These are phyloP conservation scores for Hyperopisus bebe DNA, from an alignment of 2,113 vertebrate species.

Conservation along the genomic window DNA sequence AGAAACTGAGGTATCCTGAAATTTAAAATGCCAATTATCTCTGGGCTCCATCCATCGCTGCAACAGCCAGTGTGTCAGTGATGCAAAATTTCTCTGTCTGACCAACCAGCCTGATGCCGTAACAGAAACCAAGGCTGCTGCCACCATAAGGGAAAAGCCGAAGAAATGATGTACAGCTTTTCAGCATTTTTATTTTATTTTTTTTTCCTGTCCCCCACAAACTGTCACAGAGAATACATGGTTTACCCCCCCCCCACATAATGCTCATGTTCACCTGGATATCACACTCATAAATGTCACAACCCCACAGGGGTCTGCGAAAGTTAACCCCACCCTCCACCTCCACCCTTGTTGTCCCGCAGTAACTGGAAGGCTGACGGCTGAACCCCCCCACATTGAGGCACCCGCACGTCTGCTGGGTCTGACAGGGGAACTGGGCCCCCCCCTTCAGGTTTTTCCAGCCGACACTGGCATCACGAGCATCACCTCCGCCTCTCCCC, in stretches of 20 bases:
- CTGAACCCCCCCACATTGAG: neutral
- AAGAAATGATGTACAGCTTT: neutral
- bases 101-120: neutral
- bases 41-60: neutral
- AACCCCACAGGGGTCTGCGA: neutral
- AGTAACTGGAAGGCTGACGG: neutral
- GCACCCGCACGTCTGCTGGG: neutral
- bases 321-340: neutral
- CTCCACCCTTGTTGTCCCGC: neutral
- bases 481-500: slow-evolving; percentile 37
- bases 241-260: neutral
- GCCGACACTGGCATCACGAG: slow-evolving; percentile 18
- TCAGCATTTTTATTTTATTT: neutral
- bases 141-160: neutral
- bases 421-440: neutral
- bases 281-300: neutral
- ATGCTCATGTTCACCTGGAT: neutral
- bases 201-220: neutral
- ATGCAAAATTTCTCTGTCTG: neutral
- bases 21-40: neutral
- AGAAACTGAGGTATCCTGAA: neutral
- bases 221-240: neutral
- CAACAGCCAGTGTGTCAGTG: neutral
- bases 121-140: neutral
- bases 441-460: neutral